Base-by-base conservation (phyloP, 23 tunicate genomes). In the Ciona savignyi region DNA sequence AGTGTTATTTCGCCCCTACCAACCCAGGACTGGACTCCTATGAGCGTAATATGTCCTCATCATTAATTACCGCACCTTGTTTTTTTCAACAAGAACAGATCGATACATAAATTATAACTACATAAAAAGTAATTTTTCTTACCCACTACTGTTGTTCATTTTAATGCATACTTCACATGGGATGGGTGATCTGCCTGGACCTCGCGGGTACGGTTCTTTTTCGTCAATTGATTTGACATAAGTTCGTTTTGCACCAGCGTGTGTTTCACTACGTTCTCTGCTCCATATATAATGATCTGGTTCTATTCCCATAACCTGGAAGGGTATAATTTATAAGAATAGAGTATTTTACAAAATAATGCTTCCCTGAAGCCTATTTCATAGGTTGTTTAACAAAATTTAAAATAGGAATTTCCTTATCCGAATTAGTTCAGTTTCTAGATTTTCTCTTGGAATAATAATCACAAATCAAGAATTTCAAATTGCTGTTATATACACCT, bases 151-250 rank as follows among this genome's bases (percentile, higher is more conserved):
- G 83, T 78, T 73, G 30, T 85, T 71, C 25, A 33, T 19, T 56
- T 60, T 66, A 0, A 35, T 30, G 60, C 97, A 91, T 6, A 78
- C 23, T 23, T 33, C 65, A 68, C 97, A 91, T n/a, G 83, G 83
- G 33, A 91, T 91, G 20, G 97, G 97, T n/a, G 97, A 91, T 29
- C 86, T 34, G 27, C 91, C 91, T 0, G 97, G 97, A 4, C 97
- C 97, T 3, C 86, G 48, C 1, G 97, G 97, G 72, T 79, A 84
- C 0, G 97, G 97, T 67, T 91, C 86, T 65, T 84, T 91, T 72
- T 91, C 97, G 2, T 83, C 83, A 1, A 61, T 28, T n/a, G 80
- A 22, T 62, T 91, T 91, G 19, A 56, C 34, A 29, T 85, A 80
- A 66, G 35, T 70, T 29, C 97, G 51, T 22, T 51, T 71, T 26